phyloP scores from a whole-genome alignment of 1,140 invertebrate genomes.

The Capitella teleta region DNA sequence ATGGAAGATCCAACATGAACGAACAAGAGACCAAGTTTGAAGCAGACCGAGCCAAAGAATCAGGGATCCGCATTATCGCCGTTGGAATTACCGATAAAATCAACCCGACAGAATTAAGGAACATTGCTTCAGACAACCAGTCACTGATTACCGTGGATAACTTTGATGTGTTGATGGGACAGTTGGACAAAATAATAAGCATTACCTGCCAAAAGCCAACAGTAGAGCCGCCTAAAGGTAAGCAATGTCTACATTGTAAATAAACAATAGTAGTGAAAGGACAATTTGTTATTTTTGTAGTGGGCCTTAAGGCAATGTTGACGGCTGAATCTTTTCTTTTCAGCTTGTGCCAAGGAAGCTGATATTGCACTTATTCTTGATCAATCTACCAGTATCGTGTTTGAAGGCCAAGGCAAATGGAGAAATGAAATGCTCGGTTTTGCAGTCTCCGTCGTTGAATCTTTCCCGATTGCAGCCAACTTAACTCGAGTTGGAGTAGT shows the following conservation, averaged over 20 bases:
- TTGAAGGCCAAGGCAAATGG: neutral
- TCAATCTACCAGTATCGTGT: neutral
- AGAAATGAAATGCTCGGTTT: neutral
- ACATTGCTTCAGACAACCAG: conserved; percentile 8
- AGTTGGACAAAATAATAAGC: too few species aligned
- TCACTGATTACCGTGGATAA: too few species aligned
- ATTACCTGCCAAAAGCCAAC: too few species aligned
- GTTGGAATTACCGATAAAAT: conserved; percentile 14
- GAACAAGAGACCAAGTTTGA: conserved; percentile 6
- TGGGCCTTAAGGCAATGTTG: too few species aligned
- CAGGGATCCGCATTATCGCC: conserved; percentile 12
- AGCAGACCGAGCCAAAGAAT: neutral
- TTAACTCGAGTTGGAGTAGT: conserved; percentile 8
- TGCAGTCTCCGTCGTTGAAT: conserved; percentile 2
- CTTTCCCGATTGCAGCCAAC: neutral
- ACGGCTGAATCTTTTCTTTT: neutral
- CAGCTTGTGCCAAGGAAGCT: neutral
- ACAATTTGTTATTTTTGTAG: too few species aligned
- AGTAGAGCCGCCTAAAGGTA: too few species aligned
- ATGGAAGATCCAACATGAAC: conserved; percentile 22
- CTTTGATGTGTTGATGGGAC: too few species aligned
- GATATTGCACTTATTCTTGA: conserved; percentile 10
- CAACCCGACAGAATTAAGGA: neutral
- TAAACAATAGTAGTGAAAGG: too few species aligned
- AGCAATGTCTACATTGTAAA: too few species aligned